Evolutionary conservation across 1,140 invertebrate species (phyloP).

Genomic region (Aphaenogaster floridana): DNA sequence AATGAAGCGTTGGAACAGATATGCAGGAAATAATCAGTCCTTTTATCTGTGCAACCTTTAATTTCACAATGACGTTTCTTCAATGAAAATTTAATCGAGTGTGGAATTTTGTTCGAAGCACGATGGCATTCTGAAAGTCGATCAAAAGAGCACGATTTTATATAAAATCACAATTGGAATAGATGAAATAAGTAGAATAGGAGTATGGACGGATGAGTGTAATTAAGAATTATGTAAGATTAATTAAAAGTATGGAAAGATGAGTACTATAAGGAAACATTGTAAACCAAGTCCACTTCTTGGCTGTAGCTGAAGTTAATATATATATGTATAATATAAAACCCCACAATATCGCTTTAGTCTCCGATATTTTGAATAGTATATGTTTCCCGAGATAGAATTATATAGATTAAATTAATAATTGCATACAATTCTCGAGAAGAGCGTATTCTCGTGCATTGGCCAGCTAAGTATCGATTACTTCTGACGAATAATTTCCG

Average conservation of each 20-base stretch:
- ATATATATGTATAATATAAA: background rate
- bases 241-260: too few relatives aligned
- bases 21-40: background rate
- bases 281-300: too few relatives aligned
- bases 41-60: background rate
- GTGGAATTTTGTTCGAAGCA: background rate
- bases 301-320: too few relatives aligned
- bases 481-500: slow-evolving; percentile 1
- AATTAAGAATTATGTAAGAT: too few relatives aligned
- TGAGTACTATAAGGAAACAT: too few relatives aligned
- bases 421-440: background rate
- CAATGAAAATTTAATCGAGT: slow-evolving; percentile 11
- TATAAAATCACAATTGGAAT: too few relatives aligned
- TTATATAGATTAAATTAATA: background rate
- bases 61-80: background rate
- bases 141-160: background rate
- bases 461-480: background rate
- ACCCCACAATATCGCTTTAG: background rate
- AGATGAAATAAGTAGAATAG: too few relatives aligned
- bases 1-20: background rate
- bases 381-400: background rate
- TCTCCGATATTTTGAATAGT: background rate
- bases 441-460: background rate
- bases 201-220: too few relatives aligned
- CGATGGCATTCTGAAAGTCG: background rate